phyloP scores from a whole-genome alignment of 2,113 vertebrate species.

The Ibidorhyncha struthersii region DNA sequence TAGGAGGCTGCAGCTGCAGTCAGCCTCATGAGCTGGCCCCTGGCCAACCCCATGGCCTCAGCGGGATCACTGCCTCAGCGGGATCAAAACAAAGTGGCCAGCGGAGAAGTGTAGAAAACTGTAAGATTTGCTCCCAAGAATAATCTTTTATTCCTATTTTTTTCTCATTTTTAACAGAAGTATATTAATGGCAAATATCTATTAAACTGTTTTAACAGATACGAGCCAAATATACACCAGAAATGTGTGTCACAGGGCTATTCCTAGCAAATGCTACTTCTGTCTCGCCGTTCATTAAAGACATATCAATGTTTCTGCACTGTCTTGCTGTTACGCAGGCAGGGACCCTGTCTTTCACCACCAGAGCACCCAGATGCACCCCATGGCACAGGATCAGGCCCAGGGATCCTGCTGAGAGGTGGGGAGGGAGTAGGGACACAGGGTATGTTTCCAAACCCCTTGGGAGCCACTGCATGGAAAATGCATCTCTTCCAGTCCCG shows the following conservation, averaged over 20 bases:
- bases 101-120: background rate
- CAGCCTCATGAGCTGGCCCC: background rate
- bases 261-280: background rate
- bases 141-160: background rate
- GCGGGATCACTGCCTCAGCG: background rate
- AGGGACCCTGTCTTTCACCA: background rate
- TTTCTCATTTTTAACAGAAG: background rate
- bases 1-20: background rate
- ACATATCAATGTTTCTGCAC: background rate
- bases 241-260: background rate
- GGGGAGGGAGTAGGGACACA: background rate
- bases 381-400: accelerated
- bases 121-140: background rate
- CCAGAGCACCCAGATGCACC: background rate
- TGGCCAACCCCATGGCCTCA: background rate
- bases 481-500: background rate
- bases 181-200: background rate
- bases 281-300: background rate
- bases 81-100: background rate
- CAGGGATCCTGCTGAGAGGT: background rate
- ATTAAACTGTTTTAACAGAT: background rate
- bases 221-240: background rate
- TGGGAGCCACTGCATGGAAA: background rate
- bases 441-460: background rate
- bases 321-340: background rate